These are phyloP conservation scores for Montipora sp. DNA, from an alignment of 64 coral and sea anemone species.

Conservation along the genomic window DNA sequence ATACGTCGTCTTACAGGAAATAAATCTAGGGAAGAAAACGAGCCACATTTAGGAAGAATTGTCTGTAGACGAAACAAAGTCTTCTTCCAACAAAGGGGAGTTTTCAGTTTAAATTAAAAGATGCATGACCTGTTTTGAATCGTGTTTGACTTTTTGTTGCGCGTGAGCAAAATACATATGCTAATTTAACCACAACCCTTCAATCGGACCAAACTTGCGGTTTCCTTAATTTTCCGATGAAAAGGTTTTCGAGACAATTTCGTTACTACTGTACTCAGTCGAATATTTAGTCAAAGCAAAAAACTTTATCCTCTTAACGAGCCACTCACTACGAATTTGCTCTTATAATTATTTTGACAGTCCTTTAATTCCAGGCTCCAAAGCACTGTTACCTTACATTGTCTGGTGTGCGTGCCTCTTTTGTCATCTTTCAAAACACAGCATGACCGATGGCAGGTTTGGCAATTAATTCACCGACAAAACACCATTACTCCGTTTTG, in stretches of 20 bases:
- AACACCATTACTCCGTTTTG: background rate
- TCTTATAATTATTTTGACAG: background rate
- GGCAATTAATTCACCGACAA: background rate
- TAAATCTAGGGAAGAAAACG: background rate
- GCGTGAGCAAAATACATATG: background rate
- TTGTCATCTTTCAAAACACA: background rate
- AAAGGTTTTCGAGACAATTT: background rate
- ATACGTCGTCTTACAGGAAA: background rate
- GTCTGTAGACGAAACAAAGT: background rate
- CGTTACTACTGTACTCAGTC: background rate
- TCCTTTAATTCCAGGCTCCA: background rate
- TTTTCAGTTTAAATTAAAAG: background rate
- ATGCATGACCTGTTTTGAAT: background rate
- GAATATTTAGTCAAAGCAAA: background rate
- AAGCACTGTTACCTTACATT: background rate
- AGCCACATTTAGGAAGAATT: background rate
- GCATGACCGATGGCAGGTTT: background rate
- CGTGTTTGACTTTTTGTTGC: background rate
- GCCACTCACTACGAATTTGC: background rate
- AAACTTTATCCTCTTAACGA: background rate
- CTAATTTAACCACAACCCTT: background rate
- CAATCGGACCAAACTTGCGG: background rate
- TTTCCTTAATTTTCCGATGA: background rate
- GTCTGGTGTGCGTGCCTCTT: background rate
- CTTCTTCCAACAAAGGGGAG: background rate